These are phyloP conservation scores for Ardeotis arabs DNA, from an alignment of 2,113 vertebrate species.

Conservation along the genomic window DNA sequence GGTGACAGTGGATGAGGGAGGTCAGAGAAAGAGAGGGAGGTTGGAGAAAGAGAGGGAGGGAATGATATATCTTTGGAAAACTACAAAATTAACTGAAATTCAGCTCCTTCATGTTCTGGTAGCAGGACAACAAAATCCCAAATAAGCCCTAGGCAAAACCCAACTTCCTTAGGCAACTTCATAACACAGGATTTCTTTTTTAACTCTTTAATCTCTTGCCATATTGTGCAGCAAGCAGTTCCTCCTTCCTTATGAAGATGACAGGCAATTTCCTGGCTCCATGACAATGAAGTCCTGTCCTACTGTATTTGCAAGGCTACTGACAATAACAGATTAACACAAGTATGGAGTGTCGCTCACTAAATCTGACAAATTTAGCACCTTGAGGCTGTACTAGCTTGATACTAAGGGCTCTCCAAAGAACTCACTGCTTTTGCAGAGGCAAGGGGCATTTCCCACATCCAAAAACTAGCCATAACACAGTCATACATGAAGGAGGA, in stretches of 20 bases:
- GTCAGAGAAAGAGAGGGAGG: not conserved
- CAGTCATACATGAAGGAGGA: not conserved
- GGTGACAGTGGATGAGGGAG: not conserved
- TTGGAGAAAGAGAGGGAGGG: not conserved
- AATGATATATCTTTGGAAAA: slow-evolving; percentile 11
- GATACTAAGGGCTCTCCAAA: not conserved
- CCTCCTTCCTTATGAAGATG: not conserved
- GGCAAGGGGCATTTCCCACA: not conserved
- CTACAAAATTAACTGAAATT: slow-evolving; percentile 28
- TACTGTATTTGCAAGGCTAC: not conserved
- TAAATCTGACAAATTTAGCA: not conserved
- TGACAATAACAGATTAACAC: not conserved
- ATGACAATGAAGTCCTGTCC: not conserved
- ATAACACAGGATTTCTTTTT: not conserved
- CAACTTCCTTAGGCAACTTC: slow-evolving; percentile 31
- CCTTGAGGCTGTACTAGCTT: not conserved
- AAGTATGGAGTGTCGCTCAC: not conserved
- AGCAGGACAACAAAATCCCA: not conserved
- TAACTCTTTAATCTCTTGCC: slow-evolving; percentile 2
- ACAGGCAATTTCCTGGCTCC: not conserved
- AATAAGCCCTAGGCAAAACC: not conserved
- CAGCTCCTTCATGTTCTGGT: slow-evolving; percentile 5
- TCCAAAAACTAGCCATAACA: not conserved
- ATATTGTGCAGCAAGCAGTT: not conserved
- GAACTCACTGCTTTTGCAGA: not conserved